Base-by-base conservation (phyloP, 2,797 vertebrate species). In the Siniperca scherzeri region DNA sequence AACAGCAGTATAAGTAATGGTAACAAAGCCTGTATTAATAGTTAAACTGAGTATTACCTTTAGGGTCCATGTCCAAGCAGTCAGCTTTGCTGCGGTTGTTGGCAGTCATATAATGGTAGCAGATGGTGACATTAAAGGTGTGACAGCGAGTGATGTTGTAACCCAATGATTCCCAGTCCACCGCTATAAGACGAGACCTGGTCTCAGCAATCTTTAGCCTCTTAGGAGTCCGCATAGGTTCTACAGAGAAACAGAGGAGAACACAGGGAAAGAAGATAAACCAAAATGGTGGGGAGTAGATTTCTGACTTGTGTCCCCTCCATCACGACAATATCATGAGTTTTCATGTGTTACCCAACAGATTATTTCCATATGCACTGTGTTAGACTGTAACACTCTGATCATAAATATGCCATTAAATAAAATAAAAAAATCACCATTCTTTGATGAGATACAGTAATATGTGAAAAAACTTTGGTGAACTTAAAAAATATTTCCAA, bases 71-170 rank as follows among this genome's bases (percentile, higher is more conserved):
- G 93, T 99, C 98, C 95, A 99, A 93, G 85, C 98, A 99, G 91
- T 97, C 98, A 0, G 97, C 97, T 85, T 97, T 98, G 96, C 96
- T 99, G 88, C 95, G 96, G 0, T 99, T 98, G 91, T 94, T 96
- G 33, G 97, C 95, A 0, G 93, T 96, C 91, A 96, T 97, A 78
- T 99, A 99, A 89, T 99, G 98, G 95, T 98, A 99, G 92, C 98
- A 99, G 90, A 99, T 99, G 61, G 98, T 99, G 89, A 99, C 98
- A 74, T 99, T 99, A 83, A 99, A 99, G 48, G 98, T 99, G 89
- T 99, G 98, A 91, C 98, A 99, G 50, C 98, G 98, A 22, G 98
- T 99, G 87, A 99, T 99, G 92, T 99, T 99, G 95, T 99, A 99
- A 66, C 98, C 98, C 89, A 99, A 74, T 3, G 98, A 99, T 84